Base-by-base conservation (phyloP, 2,888 invertebrate genomes). In the Adelphocoris suturalis region DNA sequence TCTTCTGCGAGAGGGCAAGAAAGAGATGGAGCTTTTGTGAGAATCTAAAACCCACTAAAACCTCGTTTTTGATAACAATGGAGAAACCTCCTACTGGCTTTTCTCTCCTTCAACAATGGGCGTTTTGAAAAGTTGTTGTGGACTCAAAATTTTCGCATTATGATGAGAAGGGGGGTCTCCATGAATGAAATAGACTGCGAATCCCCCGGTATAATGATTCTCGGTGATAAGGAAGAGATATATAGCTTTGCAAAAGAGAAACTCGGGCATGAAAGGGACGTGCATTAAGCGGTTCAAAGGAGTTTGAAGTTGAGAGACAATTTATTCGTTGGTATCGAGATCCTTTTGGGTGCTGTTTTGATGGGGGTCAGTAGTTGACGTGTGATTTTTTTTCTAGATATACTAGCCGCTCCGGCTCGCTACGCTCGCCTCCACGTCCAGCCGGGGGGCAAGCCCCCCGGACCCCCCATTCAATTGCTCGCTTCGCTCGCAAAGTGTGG, bases 121-220 rank as follows among this genome's bases (percentile, higher is more conserved):
- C 23, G 68, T 68, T 68, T 52, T 68, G 68, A 68, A 19, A 68
- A 68, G 68, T 68, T 68, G 61, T 61, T 61, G 27, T 68, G 68
- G 68, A 68, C 68, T 68, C 23, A 23, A 68, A 68, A 19, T 68
- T 23, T 9, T 9, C n/a, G 61, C 16, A 2, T 19, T 9, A 23
- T 12, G 68, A 19, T 23, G 19, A 23, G n/a, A 9, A n/a, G 16
- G 11, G 13, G 13, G n/a, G 11, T 68, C 23, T 68, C 9, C 23
- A 68, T 68, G 68, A 68, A 68, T 68, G 68, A 68, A 68, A 68
- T 68, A 68, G 27, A 68, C 68, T 23, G 68, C 23, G 23, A 23
- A 68, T 68, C 68, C 68, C n/a, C 37, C 23, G 68, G 23, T 68
- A 23, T 23, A 68, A 23, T 27, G 68, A 68, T 68, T 68, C 23